Evolutionary conservation across 2,888 invertebrate genomes (phyloP), one percentile per base, ranked within the genome.

Genomic region (Ichneumoninae sp.): DNA sequence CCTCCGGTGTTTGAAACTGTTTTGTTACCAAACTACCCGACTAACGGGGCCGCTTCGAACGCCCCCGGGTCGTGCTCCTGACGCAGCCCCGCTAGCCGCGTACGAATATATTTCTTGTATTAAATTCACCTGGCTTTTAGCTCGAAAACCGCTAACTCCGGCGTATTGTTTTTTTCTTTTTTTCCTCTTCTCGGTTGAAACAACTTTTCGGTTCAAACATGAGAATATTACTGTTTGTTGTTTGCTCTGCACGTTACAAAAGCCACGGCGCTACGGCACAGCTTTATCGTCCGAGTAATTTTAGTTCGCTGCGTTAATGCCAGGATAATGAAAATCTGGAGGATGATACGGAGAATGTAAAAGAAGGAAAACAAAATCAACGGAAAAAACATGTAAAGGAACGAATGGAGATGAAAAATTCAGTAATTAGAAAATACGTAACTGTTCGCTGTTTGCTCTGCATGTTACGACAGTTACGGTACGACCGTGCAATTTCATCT

Each of bases 21-120:
- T 82, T 77, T 82, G 66, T 57, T 33, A 47, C 44, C 47, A n/a
- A 82, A 66, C 76, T 73, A 82, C 26, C 66, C 44, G 26, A 36
- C 66, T 26, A 82, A 82, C 82, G 40, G 77, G 66, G 71, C 22
- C 54, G n/a, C 65, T 40, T 40, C 13, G 50, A n/a, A 36, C 30
- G 19, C 33, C 33, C 33, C 10, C n/a, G 50, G 33, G 26, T 33
- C 47, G n/a, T 63, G 7, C 60, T 30, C 5, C 5, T 5, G 60
- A 44, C 60, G 40, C 26, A 44, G 33, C 30, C 26, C n/a, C n/a
- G 36, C 60, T 30, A 26, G 44, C 60, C 3, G 30, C 47, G 47
- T 30, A 73, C 47, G 44, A 40, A 73, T 60, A 47, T 60, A 73
- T 74, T 30, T 60, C 60, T 8, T 33, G n/a, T 8, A 13, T 19